Conservation (phyloP, 1,140 invertebrate species). For the Monochamus saltuarius region DNA sequence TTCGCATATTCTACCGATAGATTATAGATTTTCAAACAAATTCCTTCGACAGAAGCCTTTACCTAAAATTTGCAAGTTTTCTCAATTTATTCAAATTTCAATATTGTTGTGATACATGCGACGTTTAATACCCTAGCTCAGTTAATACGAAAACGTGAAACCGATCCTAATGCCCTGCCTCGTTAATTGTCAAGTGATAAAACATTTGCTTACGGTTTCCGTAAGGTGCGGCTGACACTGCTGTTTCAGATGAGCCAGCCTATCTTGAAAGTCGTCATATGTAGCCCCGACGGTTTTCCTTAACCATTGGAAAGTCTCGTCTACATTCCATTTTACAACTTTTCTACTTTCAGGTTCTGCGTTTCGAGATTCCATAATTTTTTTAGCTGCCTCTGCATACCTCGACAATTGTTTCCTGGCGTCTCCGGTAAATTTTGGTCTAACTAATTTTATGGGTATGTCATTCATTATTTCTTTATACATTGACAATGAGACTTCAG, state of each 20-base stretch:
- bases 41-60: conserved; percentile 91
- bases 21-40: conserved; percentile 93
- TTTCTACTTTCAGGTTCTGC: conserved; percentile 92
- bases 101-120: conserved; percentile 12
- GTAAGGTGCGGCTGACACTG: conserved; percentile 94
- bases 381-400: conserved; percentile 95
- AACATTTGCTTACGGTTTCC: conserved; percentile 66
- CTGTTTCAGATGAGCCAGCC: conserved; percentile 71
- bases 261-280: conserved; percentile 92
- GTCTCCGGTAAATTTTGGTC: conserved; percentile 94
- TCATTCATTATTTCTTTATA: conserved; percentile 98
- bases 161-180: not conserved
- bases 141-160: not conserved
- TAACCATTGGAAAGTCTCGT: conserved; percentile 96
- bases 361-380: conserved; percentile 91
- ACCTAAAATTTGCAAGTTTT: conserved; percentile 52
- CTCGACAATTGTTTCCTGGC: conserved; percentile 93
- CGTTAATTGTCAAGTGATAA: not conserved
- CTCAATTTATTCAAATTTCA: too few species aligned
- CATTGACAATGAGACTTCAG: conserved; percentile 92
- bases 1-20: conserved; percentile 88
- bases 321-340: conserved; percentile 97
- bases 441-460: conserved; percentile 92
- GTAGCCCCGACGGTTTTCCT: conserved; percentile 91
- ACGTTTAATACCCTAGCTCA: not conserved